These are phyloP conservation scores for Drosophila willistoni DNA, from an alignment of 1,140 invertebrate species.

Conservation along the genomic window DNA sequence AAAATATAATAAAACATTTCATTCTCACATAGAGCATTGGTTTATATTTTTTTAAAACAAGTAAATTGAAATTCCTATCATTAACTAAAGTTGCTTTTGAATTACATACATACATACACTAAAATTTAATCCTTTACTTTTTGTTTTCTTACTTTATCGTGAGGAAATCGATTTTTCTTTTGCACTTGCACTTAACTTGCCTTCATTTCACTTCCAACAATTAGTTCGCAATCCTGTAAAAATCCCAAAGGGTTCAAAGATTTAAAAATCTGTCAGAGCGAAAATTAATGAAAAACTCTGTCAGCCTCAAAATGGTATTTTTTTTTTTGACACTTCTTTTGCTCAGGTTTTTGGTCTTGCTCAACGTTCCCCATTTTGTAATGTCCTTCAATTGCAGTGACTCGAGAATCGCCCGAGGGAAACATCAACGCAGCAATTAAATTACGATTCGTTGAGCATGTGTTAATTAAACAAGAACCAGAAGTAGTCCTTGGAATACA, in stretches of 20 bases:
- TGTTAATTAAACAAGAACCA: constrained; percentile 79
- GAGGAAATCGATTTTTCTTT: neutral
- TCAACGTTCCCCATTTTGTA: neutral
- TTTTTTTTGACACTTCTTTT: constrained; percentile 4
- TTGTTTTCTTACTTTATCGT: too few relatives aligned
- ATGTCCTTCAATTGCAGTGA: constrained; percentile 38
- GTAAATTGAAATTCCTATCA: too few relatives aligned
- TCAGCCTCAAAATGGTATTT: neutral
- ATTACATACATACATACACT: too few relatives aligned
- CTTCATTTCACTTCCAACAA: neutral
- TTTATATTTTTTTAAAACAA: too few relatives aligned
- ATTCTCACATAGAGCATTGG: too few relatives aligned
- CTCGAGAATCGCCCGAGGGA: constrained; percentile 37
- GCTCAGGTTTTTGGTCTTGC: neutral
- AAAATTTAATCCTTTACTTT: too few relatives aligned
- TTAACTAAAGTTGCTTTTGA: too few relatives aligned
- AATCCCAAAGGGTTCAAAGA: neutral
- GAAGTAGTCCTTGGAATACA: constrained; percentile 60
- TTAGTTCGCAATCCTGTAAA: neutral
- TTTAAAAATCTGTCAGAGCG: neutral
- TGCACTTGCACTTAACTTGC: neutral
- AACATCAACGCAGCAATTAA: constrained; percentile 76
- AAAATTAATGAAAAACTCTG: constrained; percentile 7
- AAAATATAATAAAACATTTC: too few relatives aligned
- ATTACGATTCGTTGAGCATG: constrained; percentile 82